Evolutionary conservation across 2,113 vertebrate species (phyloP).

Genomic region (Tachuris rubrigastra): DNA sequence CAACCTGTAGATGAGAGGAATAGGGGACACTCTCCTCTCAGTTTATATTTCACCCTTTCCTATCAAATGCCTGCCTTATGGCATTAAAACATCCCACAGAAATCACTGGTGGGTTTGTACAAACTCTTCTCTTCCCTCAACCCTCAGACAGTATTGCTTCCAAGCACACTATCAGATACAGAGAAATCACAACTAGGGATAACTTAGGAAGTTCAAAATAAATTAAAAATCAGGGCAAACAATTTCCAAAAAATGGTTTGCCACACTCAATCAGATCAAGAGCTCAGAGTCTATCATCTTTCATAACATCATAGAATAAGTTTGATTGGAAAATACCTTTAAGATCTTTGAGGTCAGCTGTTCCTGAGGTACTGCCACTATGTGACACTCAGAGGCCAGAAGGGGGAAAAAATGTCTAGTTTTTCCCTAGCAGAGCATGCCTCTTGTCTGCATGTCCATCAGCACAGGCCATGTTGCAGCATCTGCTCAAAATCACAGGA

Average conservation of each 20-base stretch:
- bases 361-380: background rate
- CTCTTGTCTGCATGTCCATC: background rate
- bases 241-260: background rate
- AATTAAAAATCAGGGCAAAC: background rate
- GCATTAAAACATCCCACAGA: background rate
- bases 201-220: background rate
- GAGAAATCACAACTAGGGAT: background rate
- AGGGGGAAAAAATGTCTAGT: background rate
- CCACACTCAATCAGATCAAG: background rate
- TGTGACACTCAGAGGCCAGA: background rate
- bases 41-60: background rate
- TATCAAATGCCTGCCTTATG: too few relatives aligned
- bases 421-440: background rate
- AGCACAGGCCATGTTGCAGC: background rate
- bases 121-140: background rate
- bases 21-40: background rate
- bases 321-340: background rate
- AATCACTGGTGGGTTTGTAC: background rate
- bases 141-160: background rate
- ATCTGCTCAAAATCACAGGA: background rate
- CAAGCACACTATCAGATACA: background rate
- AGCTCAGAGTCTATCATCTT: background rate
- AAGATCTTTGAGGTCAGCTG: background rate
- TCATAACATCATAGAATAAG: background rate
- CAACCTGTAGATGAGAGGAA: background rate